Conservation (phyloP, 1,140 invertebrate species). For the Diorhabda elongata region DNA sequence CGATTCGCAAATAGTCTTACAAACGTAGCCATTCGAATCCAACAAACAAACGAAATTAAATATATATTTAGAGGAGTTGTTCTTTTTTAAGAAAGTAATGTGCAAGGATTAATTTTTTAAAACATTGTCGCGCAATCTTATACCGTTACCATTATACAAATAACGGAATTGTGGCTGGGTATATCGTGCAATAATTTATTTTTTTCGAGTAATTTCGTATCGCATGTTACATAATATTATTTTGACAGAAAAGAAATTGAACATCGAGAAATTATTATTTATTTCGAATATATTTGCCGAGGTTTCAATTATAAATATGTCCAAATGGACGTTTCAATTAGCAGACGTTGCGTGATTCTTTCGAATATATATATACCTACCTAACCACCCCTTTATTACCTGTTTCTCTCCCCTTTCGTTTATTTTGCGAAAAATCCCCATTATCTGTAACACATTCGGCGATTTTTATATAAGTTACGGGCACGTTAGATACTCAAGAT, state of each 20-base stretch:
- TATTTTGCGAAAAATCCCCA: not conserved
- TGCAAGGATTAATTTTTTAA: too few species aligned
- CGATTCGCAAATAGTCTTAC: too few species aligned
- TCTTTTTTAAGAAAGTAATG: too few species aligned
- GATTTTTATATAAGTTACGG: too few species aligned
- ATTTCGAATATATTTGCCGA: conserved; percentile 24
- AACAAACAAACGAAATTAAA: too few species aligned
- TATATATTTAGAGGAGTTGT: too few species aligned
- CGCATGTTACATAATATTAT: conserved; percentile 19
- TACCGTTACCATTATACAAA: too few species aligned
- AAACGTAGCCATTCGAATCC: too few species aligned
- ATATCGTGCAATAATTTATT: conserved; percentile 11
- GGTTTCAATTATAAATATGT: conserved; percentile 32
- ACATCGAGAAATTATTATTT: conserved; percentile 21
- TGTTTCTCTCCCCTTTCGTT: not conserved
- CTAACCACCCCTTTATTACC: not conserved
- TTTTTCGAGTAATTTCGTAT: not conserved
- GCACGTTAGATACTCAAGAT: too few species aligned
- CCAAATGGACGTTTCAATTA: conserved; percentile 31
- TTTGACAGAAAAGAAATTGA: conserved; percentile 20
- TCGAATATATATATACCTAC: conserved; percentile 18
- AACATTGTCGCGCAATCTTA: too few species aligned
- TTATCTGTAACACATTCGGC: too few species aligned
- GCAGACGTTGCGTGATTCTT: conserved; percentile 19
- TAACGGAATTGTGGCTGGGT: too few species aligned